Evolutionary conservation across 64 coral and sea anemone genomes (phyloP).

Genomic region (Montipora sp.): DNA sequence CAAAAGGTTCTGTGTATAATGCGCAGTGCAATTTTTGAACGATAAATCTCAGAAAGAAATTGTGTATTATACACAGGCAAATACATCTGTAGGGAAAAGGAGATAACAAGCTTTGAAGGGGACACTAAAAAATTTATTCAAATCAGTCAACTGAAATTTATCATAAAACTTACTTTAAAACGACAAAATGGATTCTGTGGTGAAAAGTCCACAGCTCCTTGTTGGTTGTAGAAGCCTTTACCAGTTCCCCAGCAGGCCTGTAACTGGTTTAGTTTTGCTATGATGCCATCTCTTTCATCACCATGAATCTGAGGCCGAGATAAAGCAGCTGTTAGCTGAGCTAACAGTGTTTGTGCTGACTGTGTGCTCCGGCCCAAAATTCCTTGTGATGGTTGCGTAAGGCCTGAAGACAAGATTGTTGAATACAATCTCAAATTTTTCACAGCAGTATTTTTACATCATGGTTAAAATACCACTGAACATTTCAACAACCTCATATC

Average conservation of each 20-base stretch:
- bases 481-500: too few species aligned
- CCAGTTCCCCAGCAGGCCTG: slow-evolving; percentile 95
- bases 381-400: slow-evolving; percentile 18
- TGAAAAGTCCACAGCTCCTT: slow-evolving; percentile 75
- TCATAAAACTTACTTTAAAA: slow-evolving; percentile 71
- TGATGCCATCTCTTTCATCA: slow-evolving; percentile 92
- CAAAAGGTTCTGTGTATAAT: too few species aligned
- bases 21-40: too few species aligned
- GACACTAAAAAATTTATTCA: too few species aligned
- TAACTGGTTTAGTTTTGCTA: slow-evolving; percentile 92
- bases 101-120: too few species aligned
- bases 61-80: too few species aligned
- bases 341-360: slow-evolving; percentile 43
- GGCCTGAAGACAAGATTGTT: neutral
- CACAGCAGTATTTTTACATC: neutral
- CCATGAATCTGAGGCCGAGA: slow-evolving; percentile 91
- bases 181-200: slow-evolving; percentile 94
- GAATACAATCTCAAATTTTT: neutral
- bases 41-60: too few species aligned
- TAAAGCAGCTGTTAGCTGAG: slow-evolving; percentile 69
- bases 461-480: too few species aligned
- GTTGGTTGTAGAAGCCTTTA: slow-evolving; percentile 88
- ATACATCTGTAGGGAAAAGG: too few species aligned
- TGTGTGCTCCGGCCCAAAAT: slow-evolving; percentile 60
- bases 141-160: neutral